Base-by-base conservation (phyloP, 2,797 vertebrate species). In the Eremophila alpestris region DNA sequence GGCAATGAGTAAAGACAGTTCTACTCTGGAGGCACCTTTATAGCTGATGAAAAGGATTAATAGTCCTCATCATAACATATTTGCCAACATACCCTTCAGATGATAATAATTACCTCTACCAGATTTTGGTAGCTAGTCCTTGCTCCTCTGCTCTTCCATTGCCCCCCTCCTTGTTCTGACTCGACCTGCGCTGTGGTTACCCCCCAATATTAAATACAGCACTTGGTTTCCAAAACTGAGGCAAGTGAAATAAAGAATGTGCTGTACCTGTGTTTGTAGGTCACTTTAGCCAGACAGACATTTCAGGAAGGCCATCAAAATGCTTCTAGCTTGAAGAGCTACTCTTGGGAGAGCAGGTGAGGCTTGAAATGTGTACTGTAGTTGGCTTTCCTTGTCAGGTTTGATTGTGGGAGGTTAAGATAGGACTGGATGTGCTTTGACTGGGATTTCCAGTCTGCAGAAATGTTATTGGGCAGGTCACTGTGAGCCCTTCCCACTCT, bases 341-440 rank as follows among this genome's bases (percentile, higher is more conserved):
- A 17, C 69, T 49, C 64, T 51, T 85, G 54, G 59, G 83, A 95
- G 75, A 85, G 77, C 46, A 87, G 83, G 59, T 94, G 82, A 86
- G 62, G 63, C 69, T 90, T 69, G 70, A 91, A 94, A 85, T 76
- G 48, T 58, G 22, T 92, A 93, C 70, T 73, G 29, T 48, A 87
- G 67, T 65, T 87, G 49, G 52, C 65, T 95, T 94, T 82, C n/a
- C 67, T 75, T 92, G 92, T 93, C 94, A 85, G 52, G 40, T 88
- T 92, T 87, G 71, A 62, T 93, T 89, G 83, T 1, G 2, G 84
- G 46, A 90, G 49, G n/a, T 80, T 91, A 58, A 1, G 1, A 15
- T 52, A 63, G 63, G 34, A 49, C 55, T 59, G 87, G 83, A 86
- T 88, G 80, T 88, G 81, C 69, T 63, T 55, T 91, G 94, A 91